These are phyloP conservation scores for Spisula subtruncata DNA, from an alignment of 2,888 invertebrate genomes.

Conservation along the genomic window DNA sequence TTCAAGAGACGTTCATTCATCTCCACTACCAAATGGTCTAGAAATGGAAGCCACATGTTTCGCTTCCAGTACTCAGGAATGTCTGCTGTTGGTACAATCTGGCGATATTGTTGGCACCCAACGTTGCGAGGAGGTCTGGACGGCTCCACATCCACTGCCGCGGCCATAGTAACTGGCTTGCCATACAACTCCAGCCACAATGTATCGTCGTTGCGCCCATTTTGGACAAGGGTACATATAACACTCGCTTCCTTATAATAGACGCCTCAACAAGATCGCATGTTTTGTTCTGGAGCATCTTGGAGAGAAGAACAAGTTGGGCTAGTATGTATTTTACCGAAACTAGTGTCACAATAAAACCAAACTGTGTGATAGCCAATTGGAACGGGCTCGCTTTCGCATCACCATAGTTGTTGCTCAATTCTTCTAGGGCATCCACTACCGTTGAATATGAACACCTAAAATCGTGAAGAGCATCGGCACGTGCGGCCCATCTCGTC, in stretches of 20 bases:
- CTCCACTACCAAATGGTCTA: not conserved
- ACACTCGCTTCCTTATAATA: not conserved
- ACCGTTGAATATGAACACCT: not conserved
- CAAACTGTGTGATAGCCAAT: not conserved
- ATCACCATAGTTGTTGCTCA: not conserved
- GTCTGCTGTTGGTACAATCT: not conserved
- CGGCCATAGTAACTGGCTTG: not conserved
- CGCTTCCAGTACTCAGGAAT: not conserved
- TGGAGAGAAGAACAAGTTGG: not conserved
- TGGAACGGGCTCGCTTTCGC: constrained; percentile 14
- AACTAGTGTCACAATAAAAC: constrained; percentile 30
- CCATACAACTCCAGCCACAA: not conserved
- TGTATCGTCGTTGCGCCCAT: no score
- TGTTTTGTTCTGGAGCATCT: constrained; percentile 19
- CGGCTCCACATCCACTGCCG: not conserved
- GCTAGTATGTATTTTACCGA: not conserved
- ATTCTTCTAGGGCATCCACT: not conserved
- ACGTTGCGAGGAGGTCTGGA: not conserved
- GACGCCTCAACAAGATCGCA: constrained; percentile 27
- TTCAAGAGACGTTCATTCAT: not conserved
- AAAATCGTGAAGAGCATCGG: not conserved
- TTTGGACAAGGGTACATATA: no score
- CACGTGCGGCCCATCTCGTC: no score
- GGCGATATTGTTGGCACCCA: not conserved
- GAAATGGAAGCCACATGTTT: not conserved